These are phyloP conservation scores for Limnephilus auricula DNA, from an alignment of 2,888 invertebrate species.

Conservation along the genomic window DNA sequence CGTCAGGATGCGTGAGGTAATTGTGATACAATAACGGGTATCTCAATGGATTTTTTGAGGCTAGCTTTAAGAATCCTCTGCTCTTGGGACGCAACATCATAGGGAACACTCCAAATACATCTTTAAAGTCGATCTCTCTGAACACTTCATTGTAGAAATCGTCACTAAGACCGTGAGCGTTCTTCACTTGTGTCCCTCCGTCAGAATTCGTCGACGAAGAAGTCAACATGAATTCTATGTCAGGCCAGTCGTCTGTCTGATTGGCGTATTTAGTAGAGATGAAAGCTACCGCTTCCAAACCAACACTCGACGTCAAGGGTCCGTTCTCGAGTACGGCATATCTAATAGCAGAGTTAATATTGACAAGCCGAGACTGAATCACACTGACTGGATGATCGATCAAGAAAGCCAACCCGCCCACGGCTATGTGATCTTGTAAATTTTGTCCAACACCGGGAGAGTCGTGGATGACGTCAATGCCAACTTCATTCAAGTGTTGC, in stretches of 20 bases:
- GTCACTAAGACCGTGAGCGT: slow-evolving; percentile 88
- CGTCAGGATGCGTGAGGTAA: slow-evolving; percentile 92
- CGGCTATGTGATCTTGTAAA: slow-evolving; percentile 93
- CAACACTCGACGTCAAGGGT: slow-evolving; percentile 90
- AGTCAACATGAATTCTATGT: slow-evolving; percentile 94
- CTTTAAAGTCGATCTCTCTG: slow-evolving; percentile 83
- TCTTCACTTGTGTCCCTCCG: slow-evolving; percentile 88
- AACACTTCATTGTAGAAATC: slow-evolving; percentile 89
- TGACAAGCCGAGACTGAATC: slow-evolving; percentile 88
- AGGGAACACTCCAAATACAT: slow-evolving; percentile 90
- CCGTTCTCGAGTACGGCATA: slow-evolving; percentile 93
- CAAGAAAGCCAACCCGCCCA: slow-evolving; percentile 89
- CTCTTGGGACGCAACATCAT: slow-evolving; percentile 95
- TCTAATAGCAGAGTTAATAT: slow-evolving; percentile 88
- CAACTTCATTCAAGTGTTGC: slow-evolving; percentile 84
- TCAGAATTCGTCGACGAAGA: slow-evolving; percentile 90
- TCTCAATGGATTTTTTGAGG: slow-evolving; percentile 83
- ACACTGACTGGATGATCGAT: slow-evolving; percentile 89
- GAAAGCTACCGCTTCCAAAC: slow-evolving; percentile 92
- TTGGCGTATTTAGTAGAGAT: slow-evolving; percentile 94
- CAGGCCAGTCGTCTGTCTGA: slow-evolving; percentile 92
- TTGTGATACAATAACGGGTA: slow-evolving; percentile 95
- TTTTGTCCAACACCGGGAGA: slow-evolving; percentile 91
- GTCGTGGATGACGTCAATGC: slow-evolving; percentile 85
- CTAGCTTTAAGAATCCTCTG: slow-evolving; percentile 86